phyloP scores from a whole-genome alignment of 2,113 vertebrate genomes.

The Drymodes brunneopygia region DNA sequence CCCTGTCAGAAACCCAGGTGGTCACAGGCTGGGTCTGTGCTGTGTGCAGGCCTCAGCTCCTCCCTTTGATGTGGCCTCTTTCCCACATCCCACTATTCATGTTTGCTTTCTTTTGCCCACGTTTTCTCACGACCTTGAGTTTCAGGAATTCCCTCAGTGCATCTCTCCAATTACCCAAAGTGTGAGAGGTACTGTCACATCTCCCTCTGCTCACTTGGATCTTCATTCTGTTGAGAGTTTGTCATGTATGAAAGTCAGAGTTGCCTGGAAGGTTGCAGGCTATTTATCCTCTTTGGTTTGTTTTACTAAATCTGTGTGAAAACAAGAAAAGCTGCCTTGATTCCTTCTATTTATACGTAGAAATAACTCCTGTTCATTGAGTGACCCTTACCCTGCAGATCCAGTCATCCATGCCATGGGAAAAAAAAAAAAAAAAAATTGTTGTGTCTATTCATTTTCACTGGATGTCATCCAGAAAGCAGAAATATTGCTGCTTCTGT shows the following conservation, averaged over 20 bases:
- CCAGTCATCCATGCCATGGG: constrained; percentile 56
- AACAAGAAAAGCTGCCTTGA: constrained; percentile 53
- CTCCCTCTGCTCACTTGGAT: background rate
- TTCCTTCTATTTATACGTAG: constrained; percentile 36
- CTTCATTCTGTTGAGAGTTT: background rate
- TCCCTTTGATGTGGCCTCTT: background rate
- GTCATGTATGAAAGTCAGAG: background rate
- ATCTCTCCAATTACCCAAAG: background rate
- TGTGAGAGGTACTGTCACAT: background rate
- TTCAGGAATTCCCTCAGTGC: constrained; percentile 10
- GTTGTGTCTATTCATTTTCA: constrained; percentile 56
- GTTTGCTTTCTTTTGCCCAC: background rate
- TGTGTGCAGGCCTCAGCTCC: background rate
- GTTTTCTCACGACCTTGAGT: constrained; percentile 16
- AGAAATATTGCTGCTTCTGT: constrained; percentile 51
- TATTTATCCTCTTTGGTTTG: constrained; percentile 34
- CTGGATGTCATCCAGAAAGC: constrained; percentile 62
- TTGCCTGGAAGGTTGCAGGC: background rate
- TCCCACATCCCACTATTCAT: constrained; percentile 17
- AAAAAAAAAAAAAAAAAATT: constrained; percentile 44
- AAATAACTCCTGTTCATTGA: constrained; percentile 61
- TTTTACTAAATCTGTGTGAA: constrained; percentile 61
- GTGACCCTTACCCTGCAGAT: constrained; percentile 54
- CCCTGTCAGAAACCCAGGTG: background rate
- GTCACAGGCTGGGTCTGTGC: fast-evolving